Evolutionary conservation across 2,113 vertebrate species (phyloP).

Genomic region (Polyodon spathula): DNA sequence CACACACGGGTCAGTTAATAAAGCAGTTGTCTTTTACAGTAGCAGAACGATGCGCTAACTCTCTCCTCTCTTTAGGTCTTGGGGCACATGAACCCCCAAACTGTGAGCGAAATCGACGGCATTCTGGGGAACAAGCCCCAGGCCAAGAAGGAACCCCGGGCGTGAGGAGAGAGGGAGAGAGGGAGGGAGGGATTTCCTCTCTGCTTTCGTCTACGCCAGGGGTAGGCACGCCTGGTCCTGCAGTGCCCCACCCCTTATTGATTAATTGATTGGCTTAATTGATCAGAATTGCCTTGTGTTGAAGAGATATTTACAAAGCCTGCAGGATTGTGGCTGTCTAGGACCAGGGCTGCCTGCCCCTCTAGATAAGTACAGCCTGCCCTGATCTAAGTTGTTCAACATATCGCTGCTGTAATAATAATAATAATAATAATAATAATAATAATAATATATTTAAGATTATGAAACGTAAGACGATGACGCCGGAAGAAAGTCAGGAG

Average conservation of each 20-base stretch:
- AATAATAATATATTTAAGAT: too few species aligned
- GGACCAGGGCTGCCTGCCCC: too few species aligned
- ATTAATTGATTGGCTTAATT: neutral
- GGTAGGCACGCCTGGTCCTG: constrained; percentile 3
- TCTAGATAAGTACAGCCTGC: too few species aligned
- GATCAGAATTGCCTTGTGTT: too few species aligned
- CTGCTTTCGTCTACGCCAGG: neutral
- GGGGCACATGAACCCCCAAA: constrained; percentile 72
- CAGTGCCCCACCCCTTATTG: neutral
- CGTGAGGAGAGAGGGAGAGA: constrained; percentile 34
- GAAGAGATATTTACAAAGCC: too few species aligned
- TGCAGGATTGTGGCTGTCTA: too few species aligned
- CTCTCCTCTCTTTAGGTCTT: constrained; percentile 54
- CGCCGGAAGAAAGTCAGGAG: too few species aligned
- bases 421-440: too few species aligned
- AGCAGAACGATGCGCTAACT: neutral
- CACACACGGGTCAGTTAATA: too few species aligned
- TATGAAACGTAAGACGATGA: too few species aligned
- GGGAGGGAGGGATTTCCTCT: constrained; percentile 2
- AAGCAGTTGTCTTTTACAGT: neutral
- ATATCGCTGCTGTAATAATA: too few species aligned
- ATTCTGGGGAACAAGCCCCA: constrained; percentile 78
- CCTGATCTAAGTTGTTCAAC: too few species aligned
- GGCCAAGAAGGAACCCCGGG: constrained; percentile 66
- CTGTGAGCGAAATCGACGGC: constrained; percentile 68